Conservation (phyloP, 2,113 vertebrate genomes). For the Leuciscus idus region DNA sequence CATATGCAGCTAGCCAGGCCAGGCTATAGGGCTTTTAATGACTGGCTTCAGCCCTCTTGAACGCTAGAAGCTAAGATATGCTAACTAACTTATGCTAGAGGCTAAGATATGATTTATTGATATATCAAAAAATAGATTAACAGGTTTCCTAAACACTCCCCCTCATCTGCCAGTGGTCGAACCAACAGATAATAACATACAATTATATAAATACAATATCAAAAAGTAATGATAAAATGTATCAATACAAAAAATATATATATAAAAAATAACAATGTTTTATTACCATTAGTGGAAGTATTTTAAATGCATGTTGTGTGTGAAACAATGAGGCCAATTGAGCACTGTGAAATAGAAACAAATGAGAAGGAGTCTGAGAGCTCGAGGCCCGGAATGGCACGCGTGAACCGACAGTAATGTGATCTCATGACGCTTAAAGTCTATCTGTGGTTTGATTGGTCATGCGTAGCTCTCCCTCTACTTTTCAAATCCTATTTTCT, state of each 20-base stretch:
- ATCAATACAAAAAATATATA: neutral
- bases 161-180: neutral
- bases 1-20: neutral
- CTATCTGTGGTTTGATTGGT: slow-evolving; percentile 73
- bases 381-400: neutral
- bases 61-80: neutral
- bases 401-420: slow-evolving; percentile 35
- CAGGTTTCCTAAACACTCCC: neutral
- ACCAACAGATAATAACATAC: neutral
- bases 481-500: slow-evolving; percentile 72
- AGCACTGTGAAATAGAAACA: neutral
- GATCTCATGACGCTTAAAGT: slow-evolving; percentile 70
- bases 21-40: neutral
- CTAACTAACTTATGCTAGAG: neutral
- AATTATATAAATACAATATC: neutral
- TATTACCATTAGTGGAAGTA: neutral
- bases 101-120: no score
- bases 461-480: slow-evolving; percentile 74
- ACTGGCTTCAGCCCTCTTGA: neutral
- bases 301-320: neutral
- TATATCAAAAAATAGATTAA: neutral
- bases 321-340: neutral
- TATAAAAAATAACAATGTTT: neutral
- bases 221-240: neutral
- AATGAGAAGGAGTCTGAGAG: neutral